A percentile compares a stretch with the other conserved stretches of the same genome.
phyloP scores from a whole-genome alignment of 2,888 invertebrate species.

The Villa cingulata region DNA sequence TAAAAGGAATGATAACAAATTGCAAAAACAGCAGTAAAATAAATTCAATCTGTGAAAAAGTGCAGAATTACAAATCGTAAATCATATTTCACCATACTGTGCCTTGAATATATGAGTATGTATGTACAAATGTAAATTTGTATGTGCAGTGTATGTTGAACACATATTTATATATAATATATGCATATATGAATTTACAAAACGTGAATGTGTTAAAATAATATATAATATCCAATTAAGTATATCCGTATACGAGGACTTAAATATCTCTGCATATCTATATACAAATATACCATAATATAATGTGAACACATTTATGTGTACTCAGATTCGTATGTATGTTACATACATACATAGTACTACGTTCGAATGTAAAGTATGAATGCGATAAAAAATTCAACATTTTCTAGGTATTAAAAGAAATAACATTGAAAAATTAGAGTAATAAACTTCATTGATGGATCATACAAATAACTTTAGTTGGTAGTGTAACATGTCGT shows the following conservation, averaged over 20 bases:
- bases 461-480: not conserved
- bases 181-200: too few relatives aligned
- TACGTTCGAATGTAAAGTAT: too few relatives aligned
- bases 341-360: too few relatives aligned
- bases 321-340: too few relatives aligned
- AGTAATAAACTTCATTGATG: conserved; percentile 1
- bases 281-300: not conserved
- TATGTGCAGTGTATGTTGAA: too few relatives aligned
- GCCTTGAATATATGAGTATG: too few relatives aligned
- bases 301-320: not conserved
- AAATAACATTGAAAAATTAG: not conserved
- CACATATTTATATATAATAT: too few relatives aligned
- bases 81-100: not conserved
- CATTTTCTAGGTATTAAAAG: not conserved
- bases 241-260: too few relatives aligned
- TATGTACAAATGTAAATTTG: too few relatives aligned
- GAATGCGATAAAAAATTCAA: not conserved
- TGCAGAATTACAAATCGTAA: not conserved
- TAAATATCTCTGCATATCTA: too few relatives aligned
- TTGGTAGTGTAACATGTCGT: not conserved
- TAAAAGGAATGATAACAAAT: not conserved
- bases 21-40: not conserved
- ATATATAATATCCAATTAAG: too few relatives aligned
- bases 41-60: not conserved
- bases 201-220: too few relatives aligned